Percentiles rank a stretch among this genome's conserved stretches.
Conservation (phyloP, 2,888 invertebrate genomes). For the Thalpophila matura region DNA sequence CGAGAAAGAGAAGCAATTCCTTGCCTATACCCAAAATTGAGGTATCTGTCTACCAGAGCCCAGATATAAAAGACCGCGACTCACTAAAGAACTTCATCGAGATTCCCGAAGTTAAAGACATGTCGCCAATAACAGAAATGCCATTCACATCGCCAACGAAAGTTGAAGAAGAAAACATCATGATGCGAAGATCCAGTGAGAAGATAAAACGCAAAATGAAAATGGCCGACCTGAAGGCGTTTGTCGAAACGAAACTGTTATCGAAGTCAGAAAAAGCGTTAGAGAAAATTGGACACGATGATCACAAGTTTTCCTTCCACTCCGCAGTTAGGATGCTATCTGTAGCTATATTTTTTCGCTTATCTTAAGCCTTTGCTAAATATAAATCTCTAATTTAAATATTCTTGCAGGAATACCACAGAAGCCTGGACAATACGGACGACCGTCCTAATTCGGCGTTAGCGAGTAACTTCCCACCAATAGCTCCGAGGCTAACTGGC, state of each 20-base stretch:
- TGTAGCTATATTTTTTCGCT: slow-evolving; percentile 83
- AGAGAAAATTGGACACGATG: slow-evolving; percentile 96
- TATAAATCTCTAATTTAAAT: slow-evolving; percentile 16
- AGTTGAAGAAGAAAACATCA: slow-evolving; percentile 81
- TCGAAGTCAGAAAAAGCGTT: slow-evolving; percentile 98
- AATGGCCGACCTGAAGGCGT: slow-evolving; percentile 97
- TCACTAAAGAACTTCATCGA: slow-evolving; percentile 94
- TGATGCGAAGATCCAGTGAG: slow-evolving; percentile 93
- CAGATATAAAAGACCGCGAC: slow-evolving; percentile 92
- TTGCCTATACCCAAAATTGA: slow-evolving; percentile 98
- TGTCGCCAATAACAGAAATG: slow-evolving; percentile 91
- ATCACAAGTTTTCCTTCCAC: slow-evolving; percentile 91
- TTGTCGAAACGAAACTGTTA: slow-evolving; percentile 97
- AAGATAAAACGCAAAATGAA: slow-evolving; percentile 96
- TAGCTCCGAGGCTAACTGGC: slow-evolving; percentile 88
- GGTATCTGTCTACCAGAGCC: slow-evolving; percentile 95
- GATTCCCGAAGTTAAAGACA: slow-evolving; percentile 93
- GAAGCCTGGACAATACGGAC: slow-evolving; percentile 95
- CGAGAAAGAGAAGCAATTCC: slow-evolving; percentile 97
- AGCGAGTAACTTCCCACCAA: slow-evolving; percentile 91
- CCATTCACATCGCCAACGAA: slow-evolving; percentile 77
- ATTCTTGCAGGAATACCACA: slow-evolving; percentile 93
- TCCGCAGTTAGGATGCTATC: slow-evolving; percentile 92
- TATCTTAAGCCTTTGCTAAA: slow-evolving; percentile 36
- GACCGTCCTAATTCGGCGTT: slow-evolving; percentile 94